These are phyloP conservation scores for Hippocampus zosterae DNA, from an alignment of 2,113 vertebrate genomes.

Conservation along the genomic window DNA sequence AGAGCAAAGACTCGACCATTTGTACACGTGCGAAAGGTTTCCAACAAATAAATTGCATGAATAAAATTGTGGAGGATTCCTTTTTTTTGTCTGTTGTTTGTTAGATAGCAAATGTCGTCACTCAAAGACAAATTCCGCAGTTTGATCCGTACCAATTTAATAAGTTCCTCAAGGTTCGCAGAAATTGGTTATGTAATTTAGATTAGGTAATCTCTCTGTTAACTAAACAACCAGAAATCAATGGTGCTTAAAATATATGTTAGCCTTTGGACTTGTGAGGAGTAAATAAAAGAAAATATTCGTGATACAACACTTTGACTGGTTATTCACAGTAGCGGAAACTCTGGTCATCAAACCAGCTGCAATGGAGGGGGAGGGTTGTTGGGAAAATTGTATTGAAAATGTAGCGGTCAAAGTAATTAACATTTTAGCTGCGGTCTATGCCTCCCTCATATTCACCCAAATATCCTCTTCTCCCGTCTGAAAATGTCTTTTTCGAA, in stretches of 20 bases:
- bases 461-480: conserved; percentile 4
- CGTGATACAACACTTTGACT: neutral
- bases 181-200: neutral
- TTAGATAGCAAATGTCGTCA: no score
- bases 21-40: no score
- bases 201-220: neutral
- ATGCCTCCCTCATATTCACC: conserved; percentile 9
- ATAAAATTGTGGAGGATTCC: no score
- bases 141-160: neutral
- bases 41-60: no score
- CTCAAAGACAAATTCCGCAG: neutral
- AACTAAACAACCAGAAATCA: neutral
- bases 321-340: neutral
- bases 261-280: neutral
- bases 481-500: conserved; percentile 36
- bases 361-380: neutral
- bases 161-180: neutral
- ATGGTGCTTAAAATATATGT: neutral
- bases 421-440: neutral
- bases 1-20: no score
- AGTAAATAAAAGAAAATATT: neutral
- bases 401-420: neutral
- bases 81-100: neutral
- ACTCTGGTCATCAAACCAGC: neutral
- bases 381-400: neutral